These are phyloP conservation scores for Lepidocyrtinus sp. DNA, from an alignment of 2,888 invertebrate species.

Conservation along the genomic window DNA sequence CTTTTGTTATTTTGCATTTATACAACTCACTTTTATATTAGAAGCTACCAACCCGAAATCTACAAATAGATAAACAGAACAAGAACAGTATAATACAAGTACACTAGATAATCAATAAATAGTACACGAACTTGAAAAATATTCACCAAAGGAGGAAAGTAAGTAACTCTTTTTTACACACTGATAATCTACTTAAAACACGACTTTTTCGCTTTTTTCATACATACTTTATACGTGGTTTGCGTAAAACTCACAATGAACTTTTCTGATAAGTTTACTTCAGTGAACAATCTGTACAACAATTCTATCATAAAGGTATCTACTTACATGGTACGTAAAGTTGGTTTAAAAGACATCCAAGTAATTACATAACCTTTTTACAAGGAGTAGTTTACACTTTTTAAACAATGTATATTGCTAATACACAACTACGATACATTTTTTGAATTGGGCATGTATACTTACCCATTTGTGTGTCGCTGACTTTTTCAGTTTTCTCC, in stretches of 20 bases:
- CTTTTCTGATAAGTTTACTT: not conserved
- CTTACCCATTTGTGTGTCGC: constrained; percentile 1
- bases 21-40: not conserved
- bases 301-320: not conserved
- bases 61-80: too few relatives aligned
- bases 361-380: constrained; percentile 2
- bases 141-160: too few relatives aligned
- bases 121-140: too few relatives aligned
- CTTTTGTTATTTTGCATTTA: not conserved
- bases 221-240: not conserved
- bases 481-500: too few relatives aligned
- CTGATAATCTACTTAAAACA: not conserved
- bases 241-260: not conserved
- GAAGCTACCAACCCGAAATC: not conserved
- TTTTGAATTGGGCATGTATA: constrained; percentile 37
- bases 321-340: not conserved
- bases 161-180: too few relatives aligned
- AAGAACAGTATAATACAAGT: not conserved
- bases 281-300: not conserved
- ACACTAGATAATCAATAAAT: not conserved
- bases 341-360: not conserved
- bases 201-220: not conserved
- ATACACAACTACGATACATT: constrained; percentile 60
- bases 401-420: constrained; percentile 59
- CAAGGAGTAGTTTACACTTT: constrained; percentile 14